These are phyloP conservation scores for Parauchenoglanis punctatus DNA, from an alignment of 2,797 vertebrate genomes.

Conservation along the genomic window DNA sequence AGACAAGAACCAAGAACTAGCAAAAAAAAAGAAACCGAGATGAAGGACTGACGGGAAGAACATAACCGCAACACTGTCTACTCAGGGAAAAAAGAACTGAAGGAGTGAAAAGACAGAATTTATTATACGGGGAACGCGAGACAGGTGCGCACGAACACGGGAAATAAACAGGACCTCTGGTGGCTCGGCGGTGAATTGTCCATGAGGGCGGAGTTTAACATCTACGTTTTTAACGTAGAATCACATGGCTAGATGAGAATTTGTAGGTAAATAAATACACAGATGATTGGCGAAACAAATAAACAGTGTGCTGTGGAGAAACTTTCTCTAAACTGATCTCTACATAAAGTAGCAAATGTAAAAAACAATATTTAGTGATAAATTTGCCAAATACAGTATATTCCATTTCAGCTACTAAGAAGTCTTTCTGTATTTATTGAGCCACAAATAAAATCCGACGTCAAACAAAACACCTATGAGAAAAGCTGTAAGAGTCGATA, in stretches of 20 bases:
- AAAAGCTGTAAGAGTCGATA: slow-evolving; percentile 16
- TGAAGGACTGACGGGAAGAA: neutral
- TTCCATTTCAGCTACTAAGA: neutral
- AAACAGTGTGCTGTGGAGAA: neutral
- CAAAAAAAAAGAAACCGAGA: neutral
- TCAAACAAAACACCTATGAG: neutral
- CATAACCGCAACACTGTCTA: too few relatives aligned
- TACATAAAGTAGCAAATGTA: neutral
- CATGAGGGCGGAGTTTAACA: neutral
- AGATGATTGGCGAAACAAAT: neutral
- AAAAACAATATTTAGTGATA: neutral
- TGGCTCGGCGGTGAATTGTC: neutral
- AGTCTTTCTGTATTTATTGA: neutral
- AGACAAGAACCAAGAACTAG: neutral
- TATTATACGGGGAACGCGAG: neutral
- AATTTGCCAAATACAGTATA: neutral
- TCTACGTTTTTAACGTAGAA: neutral
- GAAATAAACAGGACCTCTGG: neutral
- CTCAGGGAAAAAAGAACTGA: neutral
- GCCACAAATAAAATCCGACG: neutral
- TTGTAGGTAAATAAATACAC: neutral
- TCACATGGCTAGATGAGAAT: too few relatives aligned
- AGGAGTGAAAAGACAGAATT: neutral
- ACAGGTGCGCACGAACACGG: neutral
- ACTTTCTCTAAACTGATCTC: neutral